These are phyloP conservation scores for Vidua chalybeata DNA, from an alignment of 2,113 vertebrate genomes.

Conservation along the genomic window DNA sequence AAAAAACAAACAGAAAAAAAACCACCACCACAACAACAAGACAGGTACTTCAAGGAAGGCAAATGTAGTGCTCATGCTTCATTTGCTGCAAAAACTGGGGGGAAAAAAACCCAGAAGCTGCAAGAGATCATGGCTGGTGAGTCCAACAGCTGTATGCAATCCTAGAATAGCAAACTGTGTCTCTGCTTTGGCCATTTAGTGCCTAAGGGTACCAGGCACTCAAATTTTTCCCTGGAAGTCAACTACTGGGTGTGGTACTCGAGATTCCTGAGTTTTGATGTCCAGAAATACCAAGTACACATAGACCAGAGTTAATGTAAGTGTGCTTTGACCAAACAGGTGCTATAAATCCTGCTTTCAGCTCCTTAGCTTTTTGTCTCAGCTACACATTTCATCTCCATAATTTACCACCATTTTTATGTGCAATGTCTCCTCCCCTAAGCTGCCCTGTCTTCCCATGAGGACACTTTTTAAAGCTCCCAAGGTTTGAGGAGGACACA, in stretches of 20 bases:
- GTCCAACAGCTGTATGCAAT: not conserved
- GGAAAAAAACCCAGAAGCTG: not conserved
- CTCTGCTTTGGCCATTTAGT: not conserved
- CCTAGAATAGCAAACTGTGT: not conserved
- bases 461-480: not conserved
- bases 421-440: not conserved
- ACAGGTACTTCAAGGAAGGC: not conserved
- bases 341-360: not conserved
- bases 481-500: accelerated
- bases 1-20: not conserved
- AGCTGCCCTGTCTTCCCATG: not conserved
- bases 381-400: not conserved
- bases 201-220: not conserved
- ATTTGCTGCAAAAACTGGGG: not conserved
- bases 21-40: not conserved
- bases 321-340: not conserved
- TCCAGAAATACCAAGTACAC: not conserved
- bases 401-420: not conserved
- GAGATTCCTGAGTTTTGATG: not conserved
- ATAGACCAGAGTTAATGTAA: not conserved
- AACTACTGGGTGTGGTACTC: not conserved
- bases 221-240: not conserved
- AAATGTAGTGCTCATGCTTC: not conserved
- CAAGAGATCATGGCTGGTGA: not conserved
- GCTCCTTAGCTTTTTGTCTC: not conserved